Evolutionary conservation across 2,888 invertebrate species (phyloP), one percentile per base, ranked within the genome.

Genomic region (Ferdinandea cuprea): DNA sequence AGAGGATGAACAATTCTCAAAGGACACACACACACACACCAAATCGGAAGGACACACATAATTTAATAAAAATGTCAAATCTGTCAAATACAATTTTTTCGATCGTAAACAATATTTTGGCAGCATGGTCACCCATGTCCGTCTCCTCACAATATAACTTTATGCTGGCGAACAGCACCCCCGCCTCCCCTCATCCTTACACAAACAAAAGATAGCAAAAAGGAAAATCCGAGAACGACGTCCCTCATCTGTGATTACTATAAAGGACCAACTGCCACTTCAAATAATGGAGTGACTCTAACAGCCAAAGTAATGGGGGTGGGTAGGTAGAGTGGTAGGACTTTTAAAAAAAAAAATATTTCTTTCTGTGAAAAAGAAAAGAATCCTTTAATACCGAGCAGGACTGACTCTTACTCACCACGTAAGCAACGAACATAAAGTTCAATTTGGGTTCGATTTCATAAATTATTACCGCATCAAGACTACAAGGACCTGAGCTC

Each of bases 1-100:
- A 46, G 77, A 30, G 42, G 44, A 71, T 48, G 6, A n/a, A n/a
- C n/a, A 30, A 65, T 40, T 72, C 77, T 81, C 66, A 48, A 77
- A 66, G 71, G 66, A 59, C 69, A 56, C 66, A 40, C 63, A n/a
- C 66, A 46, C 63, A 59, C 69, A 48, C 66, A 40, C 63, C 65
- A 63, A 80, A 69, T 69, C 30, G 69, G 63, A 80, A 30, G 37
- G 68, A 68, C 76, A 77, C 68, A 79, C 35, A 79, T 79, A 79
- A 79, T 79, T 84, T 69, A 79, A 84, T 84, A 84, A 84, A 84
- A 84, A 58, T 69, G 84, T 84, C 84, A 78, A 66, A 74, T 74
- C 84, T 69, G 65, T 84, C 84, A 63, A 74, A 74, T 61, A 79
- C 73, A 79, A 74, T 79, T 79, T 83, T 73, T 56, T 59, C 19